Evolutionary conservation across 2,888 invertebrate genomes (phyloP), one percentile per base, ranked within the genome.

Genomic region (Fragum fragum): DNA sequence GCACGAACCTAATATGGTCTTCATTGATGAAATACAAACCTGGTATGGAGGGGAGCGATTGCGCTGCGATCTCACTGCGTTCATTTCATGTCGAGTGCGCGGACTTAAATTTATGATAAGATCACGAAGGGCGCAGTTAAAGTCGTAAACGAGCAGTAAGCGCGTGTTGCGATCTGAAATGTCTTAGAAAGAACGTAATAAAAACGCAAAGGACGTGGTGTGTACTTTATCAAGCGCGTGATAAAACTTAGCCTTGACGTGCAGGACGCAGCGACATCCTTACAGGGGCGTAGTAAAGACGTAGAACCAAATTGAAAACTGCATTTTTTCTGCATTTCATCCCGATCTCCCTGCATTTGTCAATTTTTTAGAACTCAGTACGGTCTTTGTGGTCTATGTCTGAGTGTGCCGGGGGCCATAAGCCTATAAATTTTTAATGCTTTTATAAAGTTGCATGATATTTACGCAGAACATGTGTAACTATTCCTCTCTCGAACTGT

Each of bases 131-230:
- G n/a, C n/a, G n/a, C n/a, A n/a, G n/a, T n/a, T n/a, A n/a, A n/a
- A n/a, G n/a, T n/a, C n/a, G n/a, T n/a, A n/a, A 14, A 53, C n/a
- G n/a, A 1, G n/a, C 53, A 53, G n/a, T 14, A 18, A 53, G 6
- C 23, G 53, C 53, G 53, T 53, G 53, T 16, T 53, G 53, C 53
- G 53, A 53, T 53, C 53, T 53, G 53, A 53, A 53, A 53, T 9
- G 53, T 53, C n/a, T 53, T 53, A 53, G 53, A 53, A 53, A 14
- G 53, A 53, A 53, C 53, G 0, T n/a, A 53, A 53, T 53, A 18
- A 5, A 53, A 53, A 53, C 53, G 53, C n/a, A 53, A 53, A 18
- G 53, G 53, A 53, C 53, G 53, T 53, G 7, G 53, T 53, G 53
- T n/a, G n/a, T 53, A 14, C n/a, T 53, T 53, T 5, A 53, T n/a